Evolutionary conservation across 2,797 vertebrate species (phyloP).

Genomic region (Typhlichthys subterraneus): DNA sequence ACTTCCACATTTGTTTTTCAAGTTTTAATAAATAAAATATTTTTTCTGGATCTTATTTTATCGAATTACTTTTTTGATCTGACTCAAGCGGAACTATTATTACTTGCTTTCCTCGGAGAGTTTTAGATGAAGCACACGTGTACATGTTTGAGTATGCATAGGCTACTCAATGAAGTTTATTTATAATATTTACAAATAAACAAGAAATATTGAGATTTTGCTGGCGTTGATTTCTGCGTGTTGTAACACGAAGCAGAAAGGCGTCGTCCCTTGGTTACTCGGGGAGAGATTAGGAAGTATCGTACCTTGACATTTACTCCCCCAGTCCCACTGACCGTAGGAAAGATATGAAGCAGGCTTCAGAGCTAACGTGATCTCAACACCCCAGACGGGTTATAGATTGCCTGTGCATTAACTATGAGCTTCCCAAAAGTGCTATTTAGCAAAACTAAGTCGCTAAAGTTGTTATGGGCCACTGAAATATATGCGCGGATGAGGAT

Average conservation of each 20-base stretch:
- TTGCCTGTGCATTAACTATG: conserved; percentile 34
- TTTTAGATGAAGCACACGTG: conserved; percentile 17
- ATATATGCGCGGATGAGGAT: conserved; percentile 18
- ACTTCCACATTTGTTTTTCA: neutral
- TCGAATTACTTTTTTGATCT: neutral
- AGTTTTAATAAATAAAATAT: neutral
- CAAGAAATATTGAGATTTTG: too few relatives aligned
- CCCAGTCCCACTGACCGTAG: neutral
- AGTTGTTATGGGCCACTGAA: conserved; percentile 30
- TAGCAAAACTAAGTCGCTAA: conserved; percentile 24
- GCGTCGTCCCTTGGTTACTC: too few relatives aligned
- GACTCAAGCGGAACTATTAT: neutral
- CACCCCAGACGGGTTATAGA: neutral
- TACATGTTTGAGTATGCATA: too few relatives aligned
- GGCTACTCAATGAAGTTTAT: too few relatives aligned
- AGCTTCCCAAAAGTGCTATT: conserved; percentile 39
- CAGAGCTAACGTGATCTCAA: neutral
- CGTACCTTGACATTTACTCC: too few relatives aligned
- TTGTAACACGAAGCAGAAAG: too few relatives aligned
- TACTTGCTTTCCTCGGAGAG: neutral
- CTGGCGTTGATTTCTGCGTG: too few relatives aligned
- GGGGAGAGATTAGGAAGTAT: too few relatives aligned
- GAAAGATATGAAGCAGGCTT: neutral
- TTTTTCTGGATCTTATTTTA: neutral
- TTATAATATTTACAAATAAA: too few relatives aligned